Conservation (phyloP, 2,113 vertebrate genomes). For the Corvus hawaiiensis region DNA sequence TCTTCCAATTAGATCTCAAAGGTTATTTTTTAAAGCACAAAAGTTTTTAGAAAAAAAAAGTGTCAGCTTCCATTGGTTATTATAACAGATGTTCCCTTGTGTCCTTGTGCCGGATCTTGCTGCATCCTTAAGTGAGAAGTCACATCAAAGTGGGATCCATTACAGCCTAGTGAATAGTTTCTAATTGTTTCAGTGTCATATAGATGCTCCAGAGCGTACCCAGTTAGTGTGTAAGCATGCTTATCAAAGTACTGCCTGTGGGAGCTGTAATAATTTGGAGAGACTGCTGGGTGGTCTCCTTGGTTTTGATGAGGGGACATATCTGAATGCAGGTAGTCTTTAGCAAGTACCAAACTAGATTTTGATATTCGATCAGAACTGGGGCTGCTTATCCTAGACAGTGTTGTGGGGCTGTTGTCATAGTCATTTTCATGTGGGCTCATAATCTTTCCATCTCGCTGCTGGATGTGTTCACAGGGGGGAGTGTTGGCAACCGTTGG, state of each 20-base stretch:
- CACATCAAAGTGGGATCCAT: conserved; percentile 87
- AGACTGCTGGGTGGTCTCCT: conserved; percentile 76
- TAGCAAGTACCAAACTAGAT: conserved; percentile 77
- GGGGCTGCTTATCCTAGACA: conserved; percentile 89
- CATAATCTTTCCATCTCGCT: conserved; percentile 79
- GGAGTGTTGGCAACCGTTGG: conserved; percentile 71
- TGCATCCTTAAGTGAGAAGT: conserved; percentile 91
- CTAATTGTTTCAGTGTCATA: conserved; percentile 89
- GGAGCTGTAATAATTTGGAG: conserved; percentile 84
- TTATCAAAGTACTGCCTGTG: conserved; percentile 92
- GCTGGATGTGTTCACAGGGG: conserved; percentile 81
- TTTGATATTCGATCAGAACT: conserved; percentile 84
- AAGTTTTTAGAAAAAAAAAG: conserved; percentile 55
- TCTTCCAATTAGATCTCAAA: conserved; percentile 59
- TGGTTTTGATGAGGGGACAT: conserved; percentile 81
- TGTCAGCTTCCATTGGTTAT: conserved; percentile 96
- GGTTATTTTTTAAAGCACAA: conserved; percentile 63
- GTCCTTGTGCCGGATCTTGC: conserved; percentile 84
- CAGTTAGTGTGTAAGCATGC: conserved; percentile 89
- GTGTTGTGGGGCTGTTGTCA: conserved; percentile 80
- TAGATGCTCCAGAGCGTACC: conserved; percentile 92
- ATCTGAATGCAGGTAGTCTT: conserved; percentile 89
- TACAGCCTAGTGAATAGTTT: conserved; percentile 86
- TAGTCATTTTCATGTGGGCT: conserved; percentile 82
- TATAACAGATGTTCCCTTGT: conserved; percentile 96